Evolutionary conservation across 2,888 invertebrate species (phyloP).

Genomic region (Tachystola acroxantha): DNA sequence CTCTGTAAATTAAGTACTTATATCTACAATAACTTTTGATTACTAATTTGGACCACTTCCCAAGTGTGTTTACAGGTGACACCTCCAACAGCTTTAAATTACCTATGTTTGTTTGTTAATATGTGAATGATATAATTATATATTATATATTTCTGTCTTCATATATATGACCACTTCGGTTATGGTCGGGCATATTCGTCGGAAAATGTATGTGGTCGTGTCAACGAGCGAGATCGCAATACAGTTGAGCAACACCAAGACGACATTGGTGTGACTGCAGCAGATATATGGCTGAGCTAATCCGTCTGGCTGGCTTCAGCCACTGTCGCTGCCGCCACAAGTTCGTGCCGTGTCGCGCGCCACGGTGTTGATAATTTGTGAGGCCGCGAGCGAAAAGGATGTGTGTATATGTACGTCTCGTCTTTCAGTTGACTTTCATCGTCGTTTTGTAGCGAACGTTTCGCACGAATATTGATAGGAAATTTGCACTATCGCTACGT

Average conservation of each 20-base stretch:
- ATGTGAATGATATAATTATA: not conserved
- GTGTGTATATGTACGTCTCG: conserved; percentile 76
- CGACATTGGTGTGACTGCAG: conserved; percentile 58
- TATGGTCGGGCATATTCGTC: conserved; percentile 50
- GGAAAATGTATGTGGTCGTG: conserved; percentile 46
- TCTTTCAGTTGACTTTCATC: conserved; percentile 79
- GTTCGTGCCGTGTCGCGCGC: conserved; percentile 29
- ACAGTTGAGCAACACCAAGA: conserved; percentile 39
- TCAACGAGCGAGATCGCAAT: conserved; percentile 59
- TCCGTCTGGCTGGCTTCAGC: conserved; percentile 36
- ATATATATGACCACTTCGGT: conserved; percentile 45
- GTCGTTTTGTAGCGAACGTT: conserved; percentile 76
- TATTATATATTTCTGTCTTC: not conserved
- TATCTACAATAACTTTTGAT: too few species aligned
- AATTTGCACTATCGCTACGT: conserved; percentile 73
- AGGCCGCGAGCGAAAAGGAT: conserved; percentile 72
- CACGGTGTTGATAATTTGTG: conserved; percentile 67
- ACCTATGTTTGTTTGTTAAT: too few species aligned
- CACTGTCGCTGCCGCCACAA: conserved; percentile 31
- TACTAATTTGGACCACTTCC: too few species aligned
- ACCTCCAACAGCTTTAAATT: too few species aligned
- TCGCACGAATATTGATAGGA: conserved; percentile 71
- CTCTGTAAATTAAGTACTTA: too few species aligned
- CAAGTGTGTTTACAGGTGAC: too few species aligned
- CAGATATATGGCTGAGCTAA: conserved; percentile 52